These are phyloP conservation scores for Clarias macrocephalus DNA, from an alignment of 2,113 vertebrate genomes.

Conservation along the genomic window DNA sequence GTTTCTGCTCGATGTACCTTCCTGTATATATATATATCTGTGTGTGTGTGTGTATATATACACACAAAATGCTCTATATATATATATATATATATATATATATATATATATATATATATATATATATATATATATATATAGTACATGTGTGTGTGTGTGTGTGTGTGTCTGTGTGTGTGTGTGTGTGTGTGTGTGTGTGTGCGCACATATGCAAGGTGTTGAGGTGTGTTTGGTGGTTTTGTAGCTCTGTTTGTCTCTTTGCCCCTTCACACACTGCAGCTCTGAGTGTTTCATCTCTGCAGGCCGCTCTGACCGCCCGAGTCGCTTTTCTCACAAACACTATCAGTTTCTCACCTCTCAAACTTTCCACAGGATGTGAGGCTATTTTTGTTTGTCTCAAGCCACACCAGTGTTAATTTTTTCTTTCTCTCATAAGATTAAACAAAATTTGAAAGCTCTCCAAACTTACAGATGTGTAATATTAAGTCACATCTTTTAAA, in stretches of 20 bases:
- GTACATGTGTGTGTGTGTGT: not conserved
- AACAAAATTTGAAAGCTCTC: not conserved
- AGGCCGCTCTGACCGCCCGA: too few species aligned
- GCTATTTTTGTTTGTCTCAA: slow-evolving; percentile 5
- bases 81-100: too few species aligned
- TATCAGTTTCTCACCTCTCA: slow-evolving; percentile 19
- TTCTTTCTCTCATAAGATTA: not conserved
- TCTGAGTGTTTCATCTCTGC: slow-evolving; percentile 17
- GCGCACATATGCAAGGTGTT: too few species aligned
- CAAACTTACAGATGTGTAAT: not conserved
- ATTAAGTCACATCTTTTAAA: not conserved
- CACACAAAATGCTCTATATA: too few species aligned
- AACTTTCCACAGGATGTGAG: slow-evolving; percentile 47
- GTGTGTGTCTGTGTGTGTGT: not conserved
- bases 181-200: not conserved
- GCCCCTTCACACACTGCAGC: not conserved
- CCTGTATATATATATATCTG: not conserved
- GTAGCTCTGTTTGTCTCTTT: not conserved
- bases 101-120: too few species aligned
- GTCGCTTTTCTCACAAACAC: not conserved
- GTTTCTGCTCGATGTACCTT: not conserved
- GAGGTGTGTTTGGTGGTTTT: not conserved
- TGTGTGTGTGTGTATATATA: not conserved
- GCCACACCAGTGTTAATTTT: not conserved
- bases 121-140: too few species aligned